Evolutionary conservation across 2,888 invertebrate species (phyloP), one percentile per base, ranked within the genome.

Genomic region (Perithous albicinctus): DNA sequence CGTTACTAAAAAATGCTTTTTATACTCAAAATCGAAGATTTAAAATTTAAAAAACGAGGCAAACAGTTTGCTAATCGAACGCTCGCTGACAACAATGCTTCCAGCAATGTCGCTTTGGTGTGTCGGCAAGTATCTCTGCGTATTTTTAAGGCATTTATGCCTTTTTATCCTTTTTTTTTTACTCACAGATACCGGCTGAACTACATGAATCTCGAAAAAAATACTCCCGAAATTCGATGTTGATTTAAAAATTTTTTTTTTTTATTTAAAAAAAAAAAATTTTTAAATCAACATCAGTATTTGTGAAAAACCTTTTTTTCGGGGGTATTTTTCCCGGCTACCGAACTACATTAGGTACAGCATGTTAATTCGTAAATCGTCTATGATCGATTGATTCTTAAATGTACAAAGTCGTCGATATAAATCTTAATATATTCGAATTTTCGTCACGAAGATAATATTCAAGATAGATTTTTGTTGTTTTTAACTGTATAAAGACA

Each of bases 341-440:
- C n/a, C n/a, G n/a, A n/a, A n/a, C n/a, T 29, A 56, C 29, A 56
- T 56, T 56, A 56, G n/a, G 56, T 56, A 56, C 56, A 56, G 56
- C 29, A 29, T 26, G 56, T 29, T n/a, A 56, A 56, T 56, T 56
- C 56, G 15, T 29, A n/a, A 56, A 29, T 15, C 29, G 56, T 56
- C 56, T 56, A 29, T 56, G 29, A 56, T 29, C n/a, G 29, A 59
- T 18, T n/a, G 2, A 23, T 38, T 51, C 1, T 69, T 35, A 38
- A 38, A 69, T 54, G 38, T 38, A 18, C 32, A 51, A 15, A 56
- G 54, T 51, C 8, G 32, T 51, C 7, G 20, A 48, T 67, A 48
- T 32, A 48, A 67, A 67, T 67, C 29, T 48, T 32, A 32, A 18
- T 3, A 26, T 29, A 56, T 26, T n/a, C 26, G n/a, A 67, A 18